phyloP scores from a whole-genome alignment of 2,113 vertebrate genomes.

The Catharus minimus region DNA sequence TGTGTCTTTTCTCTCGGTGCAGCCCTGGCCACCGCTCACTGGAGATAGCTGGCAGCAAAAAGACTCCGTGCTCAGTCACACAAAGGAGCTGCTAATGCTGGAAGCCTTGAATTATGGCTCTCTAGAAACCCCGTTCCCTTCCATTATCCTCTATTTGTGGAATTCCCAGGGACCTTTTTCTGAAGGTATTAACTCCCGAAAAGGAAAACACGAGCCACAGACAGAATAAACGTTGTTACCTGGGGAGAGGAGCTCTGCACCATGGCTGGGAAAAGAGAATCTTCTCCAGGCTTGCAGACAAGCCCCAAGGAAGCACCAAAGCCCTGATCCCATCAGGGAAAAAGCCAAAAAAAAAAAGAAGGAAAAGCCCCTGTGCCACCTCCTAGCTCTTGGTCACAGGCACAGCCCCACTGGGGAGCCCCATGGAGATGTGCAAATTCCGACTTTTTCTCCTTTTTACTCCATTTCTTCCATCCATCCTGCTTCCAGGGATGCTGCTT shows the following conservation, averaged over 20 bases:
- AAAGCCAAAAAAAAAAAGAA: too few species aligned
- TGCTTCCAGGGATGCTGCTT: fast-evolving
- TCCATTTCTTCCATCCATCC: fast-evolving
- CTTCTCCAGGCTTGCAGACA: background rate
- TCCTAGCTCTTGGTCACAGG: fast-evolving
- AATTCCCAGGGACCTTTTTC: background rate
- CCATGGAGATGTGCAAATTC: fast-evolving
- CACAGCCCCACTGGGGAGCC: fast-evolving
- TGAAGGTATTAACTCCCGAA: background rate
- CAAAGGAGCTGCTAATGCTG: background rate
- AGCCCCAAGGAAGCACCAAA: background rate
- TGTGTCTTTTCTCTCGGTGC: background rate
- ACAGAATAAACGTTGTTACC: fast-evolving
- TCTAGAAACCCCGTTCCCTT: background rate
- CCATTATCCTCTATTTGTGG: background rate
- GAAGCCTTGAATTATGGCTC: background rate
- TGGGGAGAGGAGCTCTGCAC: background rate
- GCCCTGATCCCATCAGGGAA: background rate
- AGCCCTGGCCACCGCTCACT: background rate
- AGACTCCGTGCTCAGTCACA: background rate
- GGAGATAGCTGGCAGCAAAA: background rate
- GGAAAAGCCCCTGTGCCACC: background rate
- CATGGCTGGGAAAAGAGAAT: background rate
- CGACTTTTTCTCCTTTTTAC: too few species aligned
- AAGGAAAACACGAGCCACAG: background rate